phyloP scores from a whole-genome alignment of 2,888 invertebrate genomes.

The Drosophila melanocephala region DNA sequence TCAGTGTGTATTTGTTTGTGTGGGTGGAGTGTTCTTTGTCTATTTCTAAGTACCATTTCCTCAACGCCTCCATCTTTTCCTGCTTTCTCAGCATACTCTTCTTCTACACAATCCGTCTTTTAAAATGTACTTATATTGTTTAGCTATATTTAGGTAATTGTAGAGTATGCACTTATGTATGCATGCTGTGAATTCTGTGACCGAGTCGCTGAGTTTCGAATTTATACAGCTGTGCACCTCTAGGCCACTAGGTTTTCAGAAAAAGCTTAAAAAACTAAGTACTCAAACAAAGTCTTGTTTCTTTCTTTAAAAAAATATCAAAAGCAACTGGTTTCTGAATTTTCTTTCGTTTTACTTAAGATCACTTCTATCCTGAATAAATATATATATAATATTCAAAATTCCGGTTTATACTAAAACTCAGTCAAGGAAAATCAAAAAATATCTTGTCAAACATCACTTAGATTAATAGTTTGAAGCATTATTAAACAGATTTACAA shows the following conservation, averaged over 20 bases:
- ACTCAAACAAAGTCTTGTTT: not conserved
- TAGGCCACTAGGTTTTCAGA: not conserved
- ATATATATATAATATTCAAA: not conserved
- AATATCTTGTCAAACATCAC: not conserved
- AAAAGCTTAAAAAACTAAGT: not conserved
- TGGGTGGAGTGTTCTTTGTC: constrained; percentile 6
- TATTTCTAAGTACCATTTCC: constrained; percentile 2
- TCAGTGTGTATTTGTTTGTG: constrained; percentile 5
- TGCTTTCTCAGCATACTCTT: not conserved
- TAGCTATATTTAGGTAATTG: constrained; percentile 60
- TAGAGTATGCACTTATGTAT: constrained; percentile 54
- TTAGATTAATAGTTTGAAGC: not conserved
- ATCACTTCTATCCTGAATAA: not conserved
- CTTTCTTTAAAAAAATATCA: not conserved
- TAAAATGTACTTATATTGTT: constrained; percentile 50
- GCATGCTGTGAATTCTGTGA: constrained; percentile 60
- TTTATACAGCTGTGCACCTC: constrained; percentile 57
- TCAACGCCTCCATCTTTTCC: not conserved
- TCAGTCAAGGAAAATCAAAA: not conserved
- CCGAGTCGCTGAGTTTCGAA: constrained; percentile 59
- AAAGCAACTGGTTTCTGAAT: not conserved
- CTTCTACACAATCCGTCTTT: constrained; percentile 2
- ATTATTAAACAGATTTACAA: not conserved
- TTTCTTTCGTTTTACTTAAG: not conserved
- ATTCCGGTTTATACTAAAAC: not conserved